Conservation (phyloP, 1,140 invertebrate species). For the Rhopalosiphum maidis region DNA sequence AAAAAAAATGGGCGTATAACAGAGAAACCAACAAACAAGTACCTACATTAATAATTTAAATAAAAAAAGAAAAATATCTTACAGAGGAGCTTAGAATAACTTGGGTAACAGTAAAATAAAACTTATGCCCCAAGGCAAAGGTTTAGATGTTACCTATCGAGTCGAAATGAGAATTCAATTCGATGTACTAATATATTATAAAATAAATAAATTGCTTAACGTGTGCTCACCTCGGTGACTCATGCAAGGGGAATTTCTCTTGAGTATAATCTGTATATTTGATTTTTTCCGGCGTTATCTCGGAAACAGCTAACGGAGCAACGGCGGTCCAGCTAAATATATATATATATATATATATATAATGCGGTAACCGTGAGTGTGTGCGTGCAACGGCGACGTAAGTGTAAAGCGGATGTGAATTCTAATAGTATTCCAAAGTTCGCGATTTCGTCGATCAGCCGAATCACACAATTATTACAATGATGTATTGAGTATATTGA, state of each 20-base stretch:
- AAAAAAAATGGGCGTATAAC: neutral
- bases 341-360: neutral
- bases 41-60: neutral
- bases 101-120: no score
- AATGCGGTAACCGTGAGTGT: no score
- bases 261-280: slow-evolving; percentile 3
- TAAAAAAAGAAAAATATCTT: neutral
- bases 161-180: neutral
- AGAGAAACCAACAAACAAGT: neutral
- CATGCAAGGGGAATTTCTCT: slow-evolving; percentile 50
- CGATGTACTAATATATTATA: neutral
- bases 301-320: neutral
- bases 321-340: neutral
- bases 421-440: neutral
- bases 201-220: neutral
- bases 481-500: neutral
- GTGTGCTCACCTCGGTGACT: slow-evolving; percentile 50
- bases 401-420: neutral
- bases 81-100: neutral
- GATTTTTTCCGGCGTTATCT: slow-evolving; percentile 15
- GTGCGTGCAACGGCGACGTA: neutral
- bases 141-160: no score
- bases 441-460: neutral
- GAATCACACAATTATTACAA: neutral
- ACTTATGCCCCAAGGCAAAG: neutral